phyloP scores from a whole-genome alignment of 2,888 invertebrate genomes.

The Tuta absoluta region DNA sequence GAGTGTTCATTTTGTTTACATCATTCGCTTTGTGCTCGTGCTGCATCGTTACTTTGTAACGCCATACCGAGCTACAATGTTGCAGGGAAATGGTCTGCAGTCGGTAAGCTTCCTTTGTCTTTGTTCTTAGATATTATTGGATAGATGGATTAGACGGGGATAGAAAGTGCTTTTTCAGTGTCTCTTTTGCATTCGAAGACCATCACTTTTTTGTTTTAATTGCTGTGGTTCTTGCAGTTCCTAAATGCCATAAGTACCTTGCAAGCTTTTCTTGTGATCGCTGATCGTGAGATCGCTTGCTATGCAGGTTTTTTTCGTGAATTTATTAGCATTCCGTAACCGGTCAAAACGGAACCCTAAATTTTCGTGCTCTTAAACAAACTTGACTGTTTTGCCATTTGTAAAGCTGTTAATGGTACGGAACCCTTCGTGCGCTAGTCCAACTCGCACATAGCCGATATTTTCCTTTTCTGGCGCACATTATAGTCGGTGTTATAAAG shows the following conservation, averaged over 20 bases:
- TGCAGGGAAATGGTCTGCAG: constrained; percentile 15
- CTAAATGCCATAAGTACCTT: not conserved
- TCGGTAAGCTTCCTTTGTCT: not conserved
- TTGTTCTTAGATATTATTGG: constrained; percentile 1
- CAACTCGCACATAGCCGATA: too few relatives aligned
- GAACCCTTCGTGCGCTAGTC: too few relatives aligned
- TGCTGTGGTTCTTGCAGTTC: not conserved
- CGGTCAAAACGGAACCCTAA: too few relatives aligned
- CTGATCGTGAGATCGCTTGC: too few relatives aligned
- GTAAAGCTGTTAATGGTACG: too few relatives aligned
- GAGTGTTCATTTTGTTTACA: constrained; percentile 22
- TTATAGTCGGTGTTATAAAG: not conserved
- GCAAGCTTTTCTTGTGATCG: too few relatives aligned
- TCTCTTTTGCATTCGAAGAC: not conserved
- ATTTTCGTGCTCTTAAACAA: too few relatives aligned
- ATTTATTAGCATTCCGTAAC: too few relatives aligned
- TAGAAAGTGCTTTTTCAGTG: not conserved
- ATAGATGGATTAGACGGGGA: too few relatives aligned
- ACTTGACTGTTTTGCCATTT: too few relatives aligned
- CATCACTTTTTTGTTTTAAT: not conserved
- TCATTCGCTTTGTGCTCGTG: constrained; percentile 20
- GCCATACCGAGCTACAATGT: constrained; percentile 8
- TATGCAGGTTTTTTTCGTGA: too few relatives aligned
- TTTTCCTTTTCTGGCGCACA: too few relatives aligned
- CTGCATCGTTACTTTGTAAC: constrained; percentile 28